Conservation (phyloP, 1,140 invertebrate species). For the Panagrolaimus sp. region DNA sequence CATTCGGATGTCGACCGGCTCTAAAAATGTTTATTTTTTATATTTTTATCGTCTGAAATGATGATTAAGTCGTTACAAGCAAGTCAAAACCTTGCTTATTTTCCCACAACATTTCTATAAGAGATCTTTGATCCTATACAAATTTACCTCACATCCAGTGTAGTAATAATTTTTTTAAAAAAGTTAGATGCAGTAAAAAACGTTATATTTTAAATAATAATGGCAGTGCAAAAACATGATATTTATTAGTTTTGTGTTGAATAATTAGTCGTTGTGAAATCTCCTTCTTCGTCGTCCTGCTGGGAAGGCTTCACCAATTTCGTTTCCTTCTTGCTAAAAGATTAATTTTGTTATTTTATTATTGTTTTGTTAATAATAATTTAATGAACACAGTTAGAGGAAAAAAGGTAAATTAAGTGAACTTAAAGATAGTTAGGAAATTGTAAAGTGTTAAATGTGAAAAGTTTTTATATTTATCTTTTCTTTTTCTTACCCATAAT, state of each 20-base stretch:
- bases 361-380: background rate
- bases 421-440: constrained; percentile 7
- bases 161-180: no score
- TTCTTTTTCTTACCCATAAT: constrained; percentile 8
- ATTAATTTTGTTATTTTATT: background rate
- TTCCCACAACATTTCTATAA: constrained; percentile 10
- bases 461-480: background rate
- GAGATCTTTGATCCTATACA: no score
- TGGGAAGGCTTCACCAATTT: background rate
- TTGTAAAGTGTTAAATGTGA: constrained; percentile 7
- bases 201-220: no score
- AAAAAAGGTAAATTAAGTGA: background rate
- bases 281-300: background rate
- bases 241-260: no score
- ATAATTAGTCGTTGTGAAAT: background rate
- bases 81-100: constrained; percentile 13
- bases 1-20: constrained; percentile 9
- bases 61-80: constrained; percentile 4
- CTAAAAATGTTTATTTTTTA: background rate
- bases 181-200: no score
- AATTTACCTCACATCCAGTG: no score
- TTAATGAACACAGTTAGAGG: constrained; percentile 2
- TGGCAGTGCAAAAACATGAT: no score
- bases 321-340: constrained; percentile 13
- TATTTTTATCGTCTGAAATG: background rate